Base-by-base conservation (phyloP, 2,888 invertebrate species). In the Crossocerus cetratus region DNA sequence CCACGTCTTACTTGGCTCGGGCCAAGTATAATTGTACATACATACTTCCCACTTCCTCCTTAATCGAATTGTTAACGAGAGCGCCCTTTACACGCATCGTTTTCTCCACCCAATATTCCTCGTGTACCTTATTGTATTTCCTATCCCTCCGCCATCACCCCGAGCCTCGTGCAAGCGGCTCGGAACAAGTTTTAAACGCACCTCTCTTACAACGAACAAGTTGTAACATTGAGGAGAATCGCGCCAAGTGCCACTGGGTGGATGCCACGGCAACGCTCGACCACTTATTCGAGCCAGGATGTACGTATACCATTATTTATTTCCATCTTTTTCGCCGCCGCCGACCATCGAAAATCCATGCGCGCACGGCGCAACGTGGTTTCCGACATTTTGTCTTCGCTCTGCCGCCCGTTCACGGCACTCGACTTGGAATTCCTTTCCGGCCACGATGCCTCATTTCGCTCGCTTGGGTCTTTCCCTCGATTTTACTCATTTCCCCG, bases 31-130 rank as follows among this genome's bases (percentile, higher is more conserved):
- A n/a, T 78, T 78, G 70, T 77, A 70, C 58, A 77, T 70, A 69
- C 45, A 49, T 42, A n/a, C n/a, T n/a, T n/a, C n/a, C n/a, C n/a
- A n/a, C 5, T 63, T n/a, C 61, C n/a, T 49, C 55, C 42, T 71
- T 67, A 65, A 69, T 68, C 69, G 65, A 70, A 76, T 72, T 23
- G 18, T 43, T 63, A 32, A 76, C 77, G 69, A 71, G 80, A 71
- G 80, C 83, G 82, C 82, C 80, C 70, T 82, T 83, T 82, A 82
- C 83, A 83, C 82, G 82, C 78, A 56, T 72, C 74, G 79, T 78
- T n/a, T n/a, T 64, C 16, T 32, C 21, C 23, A 14, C 49, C 49
- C 49, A 4, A 49, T n/a, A n/a, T n/a, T 49, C 49, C 49, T 32
- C 32, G 32, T 16, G 49, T 49, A 49, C 14, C 3, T 18, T 61